phyloP scores from a whole-genome alignment of 23 tunicate genomes.

The Trididemnum miniatum region DNA sequence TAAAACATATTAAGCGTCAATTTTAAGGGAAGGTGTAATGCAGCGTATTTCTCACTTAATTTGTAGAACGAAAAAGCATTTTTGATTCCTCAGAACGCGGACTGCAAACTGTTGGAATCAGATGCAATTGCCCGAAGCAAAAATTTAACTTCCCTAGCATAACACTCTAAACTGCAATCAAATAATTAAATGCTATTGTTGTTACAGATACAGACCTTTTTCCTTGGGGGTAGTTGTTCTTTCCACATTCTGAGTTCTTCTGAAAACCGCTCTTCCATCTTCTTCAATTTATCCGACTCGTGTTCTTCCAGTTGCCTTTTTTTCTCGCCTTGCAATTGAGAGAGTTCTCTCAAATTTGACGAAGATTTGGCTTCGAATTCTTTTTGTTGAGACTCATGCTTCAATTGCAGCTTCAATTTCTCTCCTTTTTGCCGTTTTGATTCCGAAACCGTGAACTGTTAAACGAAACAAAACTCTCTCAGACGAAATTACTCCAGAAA shows the following conservation, averaged over 20 bases:
- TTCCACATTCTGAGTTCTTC: slow-evolving; percentile 70
- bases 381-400: slow-evolving; percentile 56
- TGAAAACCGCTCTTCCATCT: slow-evolving; percentile 52
- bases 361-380: slow-evolving; percentile 73
- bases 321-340: slow-evolving; percentile 80
- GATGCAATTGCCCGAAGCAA: no score
- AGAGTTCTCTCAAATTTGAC: slow-evolving; percentile 62
- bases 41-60: no score
- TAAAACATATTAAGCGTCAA: no score
- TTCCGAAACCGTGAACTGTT: slow-evolving; percentile 70
- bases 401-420: slow-evolving; percentile 55
- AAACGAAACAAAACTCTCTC: no score
- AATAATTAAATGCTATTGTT: no score
- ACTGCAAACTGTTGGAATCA: no score
- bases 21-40: no score
- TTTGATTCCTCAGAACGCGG: no score
- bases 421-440: slow-evolving; percentile 68
- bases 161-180: no score
- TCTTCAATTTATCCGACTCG: slow-evolving; percentile 72
- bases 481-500: no score
- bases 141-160: no score
- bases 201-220: slow-evolving; percentile 48
- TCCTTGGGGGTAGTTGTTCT: slow-evolving; percentile 77
- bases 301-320: slow-evolving; percentile 63
- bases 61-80: no score